Evolutionary conservation across 2,113 vertebrate genomes (phyloP).

Genomic region (Charina bottae): DNA sequence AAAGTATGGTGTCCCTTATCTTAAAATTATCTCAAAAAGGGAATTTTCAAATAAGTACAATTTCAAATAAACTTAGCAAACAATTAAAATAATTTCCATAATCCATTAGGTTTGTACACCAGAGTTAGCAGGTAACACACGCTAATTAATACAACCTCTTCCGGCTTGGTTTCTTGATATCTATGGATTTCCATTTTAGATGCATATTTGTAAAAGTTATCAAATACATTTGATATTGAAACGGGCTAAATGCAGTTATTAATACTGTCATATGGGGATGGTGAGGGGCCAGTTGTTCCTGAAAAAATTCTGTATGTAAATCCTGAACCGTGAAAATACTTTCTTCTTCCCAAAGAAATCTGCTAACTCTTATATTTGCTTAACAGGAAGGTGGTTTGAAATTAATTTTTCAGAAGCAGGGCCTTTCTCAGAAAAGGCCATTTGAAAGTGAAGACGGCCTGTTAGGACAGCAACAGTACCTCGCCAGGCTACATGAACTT

Average conservation of each 20-base stretch:
- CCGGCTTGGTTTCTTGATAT: neutral
- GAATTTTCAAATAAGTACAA: slow-evolving; percentile 27
- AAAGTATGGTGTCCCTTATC: slow-evolving; percentile 30
- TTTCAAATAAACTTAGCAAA: slow-evolving; percentile 19
- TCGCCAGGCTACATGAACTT: slow-evolving; percentile 90
- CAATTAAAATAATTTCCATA: slow-evolving; percentile 7
- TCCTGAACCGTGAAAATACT: slow-evolving; percentile 46
- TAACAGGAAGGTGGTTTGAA: slow-evolving; percentile 97
- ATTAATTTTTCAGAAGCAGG: slow-evolving; percentile 99
- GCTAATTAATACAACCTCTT: slow-evolving; percentile 1
- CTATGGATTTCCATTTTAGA: neutral
- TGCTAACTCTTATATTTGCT: slow-evolving; percentile 68
- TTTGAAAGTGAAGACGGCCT: slow-evolving; percentile 86
- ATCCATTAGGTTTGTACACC: neutral
- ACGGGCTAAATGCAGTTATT: neutral
- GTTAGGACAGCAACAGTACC: slow-evolving; percentile 91
- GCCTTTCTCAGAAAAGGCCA: slow-evolving; percentile 88
- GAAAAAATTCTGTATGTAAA: slow-evolving; percentile 39
- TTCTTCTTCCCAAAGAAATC: slow-evolving; percentile 59
- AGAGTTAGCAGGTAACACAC: neutral
- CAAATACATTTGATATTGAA: neutral
- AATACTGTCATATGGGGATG: neutral
- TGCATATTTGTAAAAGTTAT: neutral
- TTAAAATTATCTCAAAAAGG: slow-evolving; percentile 27
- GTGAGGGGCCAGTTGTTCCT: slow-evolving; percentile 17